Conservation (phyloP, 1,140 invertebrate genomes). For the Drosophila trapezifrons region DNA sequence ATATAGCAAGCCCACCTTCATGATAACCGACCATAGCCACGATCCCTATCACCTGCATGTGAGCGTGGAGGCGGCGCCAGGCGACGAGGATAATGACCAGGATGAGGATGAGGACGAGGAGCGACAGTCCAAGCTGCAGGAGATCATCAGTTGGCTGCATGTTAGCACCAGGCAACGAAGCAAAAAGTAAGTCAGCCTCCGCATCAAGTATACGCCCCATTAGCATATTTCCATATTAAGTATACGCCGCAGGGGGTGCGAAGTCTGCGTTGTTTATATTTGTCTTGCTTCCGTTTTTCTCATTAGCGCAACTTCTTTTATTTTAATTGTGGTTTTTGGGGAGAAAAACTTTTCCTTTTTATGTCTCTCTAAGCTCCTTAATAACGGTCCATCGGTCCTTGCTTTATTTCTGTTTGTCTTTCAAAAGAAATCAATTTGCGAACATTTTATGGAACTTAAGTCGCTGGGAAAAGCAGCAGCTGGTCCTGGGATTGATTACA, state of each 20-base stretch:
- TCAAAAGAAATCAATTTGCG: slow-evolving; percentile 29
- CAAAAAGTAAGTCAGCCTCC: slow-evolving; percentile 64
- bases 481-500: slow-evolving; percentile 36
- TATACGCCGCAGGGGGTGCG: slow-evolving; percentile 1
- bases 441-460: slow-evolving; percentile 21
- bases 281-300: slow-evolving; percentile 20
- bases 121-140: slow-evolving; percentile 67
- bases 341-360: slow-evolving; percentile 40
- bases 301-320: slow-evolving; percentile 17
- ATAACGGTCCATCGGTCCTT: slow-evolving; percentile 18
- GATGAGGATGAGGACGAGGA: slow-evolving; percentile 62
- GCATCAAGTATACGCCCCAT: slow-evolving; percentile 50
- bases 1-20: slow-evolving; percentile 67
- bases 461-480: slow-evolving; percentile 45
- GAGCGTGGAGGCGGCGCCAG: background rate
- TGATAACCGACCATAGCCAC: slow-evolving; percentile 68
- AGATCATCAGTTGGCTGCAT: slow-evolving; percentile 68
- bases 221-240: slow-evolving; percentile 16
- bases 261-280: too few species aligned
- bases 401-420: slow-evolving; percentile 12
- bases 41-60: slow-evolving; percentile 67
- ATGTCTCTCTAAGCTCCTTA: slow-evolving; percentile 22
- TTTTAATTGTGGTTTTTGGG: slow-evolving; percentile 34
- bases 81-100: slow-evolving; percentile 32
- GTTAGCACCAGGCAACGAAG: slow-evolving; percentile 57